phyloP scores from a whole-genome alignment of 2,888 invertebrate genomes.

The Eulithis prunata region DNA sequence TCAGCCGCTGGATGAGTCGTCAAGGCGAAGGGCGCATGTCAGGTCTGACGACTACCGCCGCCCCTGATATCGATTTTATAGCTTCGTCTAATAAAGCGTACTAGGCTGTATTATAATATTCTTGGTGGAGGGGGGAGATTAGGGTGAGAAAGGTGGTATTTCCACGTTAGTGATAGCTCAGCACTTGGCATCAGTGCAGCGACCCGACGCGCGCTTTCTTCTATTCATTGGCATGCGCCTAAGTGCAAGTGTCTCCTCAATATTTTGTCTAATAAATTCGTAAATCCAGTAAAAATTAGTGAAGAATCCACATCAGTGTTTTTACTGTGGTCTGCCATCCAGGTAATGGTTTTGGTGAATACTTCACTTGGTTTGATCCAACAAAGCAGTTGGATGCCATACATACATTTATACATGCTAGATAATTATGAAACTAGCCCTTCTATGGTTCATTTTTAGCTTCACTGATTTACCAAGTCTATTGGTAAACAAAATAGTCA shows the following conservation, averaged over 20 bases:
- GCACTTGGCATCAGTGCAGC: neutral
- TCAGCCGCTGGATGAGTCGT: no score
- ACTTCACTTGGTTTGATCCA: no score
- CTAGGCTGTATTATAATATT: no score
- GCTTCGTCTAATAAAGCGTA: neutral
- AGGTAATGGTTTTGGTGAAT: neutral
- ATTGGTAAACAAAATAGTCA: no score
- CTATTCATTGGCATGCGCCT: neutral
- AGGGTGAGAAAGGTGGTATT: neutral
- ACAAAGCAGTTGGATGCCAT: no score
- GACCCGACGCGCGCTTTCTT: neutral
- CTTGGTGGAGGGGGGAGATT: no score
- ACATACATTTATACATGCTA: no score
- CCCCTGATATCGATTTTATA: conserved; percentile 2
- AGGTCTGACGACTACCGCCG: neutral
- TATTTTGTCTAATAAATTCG: neutral
- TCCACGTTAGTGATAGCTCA: neutral
- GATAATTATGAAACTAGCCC: no score
- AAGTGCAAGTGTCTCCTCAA: neutral
- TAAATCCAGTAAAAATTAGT: neutral
- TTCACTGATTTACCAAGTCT: no score
- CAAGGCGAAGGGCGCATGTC: neutral
- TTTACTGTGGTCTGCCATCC: neutral
- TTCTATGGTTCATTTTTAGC: no score
- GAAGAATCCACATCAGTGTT: neutral